phyloP scores from a whole-genome alignment of 2,888 invertebrate species.

The Empis livida region DNA sequence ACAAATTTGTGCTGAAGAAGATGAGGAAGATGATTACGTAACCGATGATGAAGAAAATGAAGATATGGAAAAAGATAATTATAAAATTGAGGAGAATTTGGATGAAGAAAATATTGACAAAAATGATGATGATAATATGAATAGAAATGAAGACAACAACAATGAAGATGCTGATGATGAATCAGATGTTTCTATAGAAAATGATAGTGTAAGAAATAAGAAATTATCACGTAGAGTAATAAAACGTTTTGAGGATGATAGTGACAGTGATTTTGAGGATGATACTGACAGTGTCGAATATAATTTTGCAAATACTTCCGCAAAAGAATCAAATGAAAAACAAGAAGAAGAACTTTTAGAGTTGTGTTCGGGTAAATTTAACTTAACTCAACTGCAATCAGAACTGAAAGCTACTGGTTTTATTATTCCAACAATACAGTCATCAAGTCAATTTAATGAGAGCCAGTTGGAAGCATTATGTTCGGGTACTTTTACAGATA shows the following conservation, averaged over 20 bases:
- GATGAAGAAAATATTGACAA: slow-evolving; percentile 13
- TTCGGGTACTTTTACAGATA: slow-evolving; percentile 41
- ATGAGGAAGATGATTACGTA: slow-evolving; percentile 11
- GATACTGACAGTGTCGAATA: not conserved
- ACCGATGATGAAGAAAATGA: slow-evolving; percentile 37
- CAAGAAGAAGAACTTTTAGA: slow-evolving; percentile 40
- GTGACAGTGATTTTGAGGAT: too few species aligned
- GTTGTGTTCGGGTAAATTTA: slow-evolving; percentile 46
- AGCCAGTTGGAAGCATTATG: slow-evolving; percentile 41
- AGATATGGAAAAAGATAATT: slow-evolving; percentile 19
- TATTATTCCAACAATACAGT: slow-evolving; percentile 8
- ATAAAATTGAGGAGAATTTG: slow-evolving; percentile 15
- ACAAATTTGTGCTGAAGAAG: slow-evolving; percentile 25
- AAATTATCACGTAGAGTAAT: slow-evolving; percentile 24
- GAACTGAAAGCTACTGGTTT: slow-evolving; percentile 19
- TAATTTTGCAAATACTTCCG: not conserved
- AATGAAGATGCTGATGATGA: slow-evolving; percentile 21
- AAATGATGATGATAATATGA: too few species aligned
- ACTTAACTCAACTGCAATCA: slow-evolving; percentile 26
- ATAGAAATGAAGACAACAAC: slow-evolving; percentile 21
- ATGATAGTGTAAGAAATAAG: slow-evolving; percentile 27
- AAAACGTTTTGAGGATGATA: too few species aligned
- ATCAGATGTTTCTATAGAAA: slow-evolving; percentile 16
- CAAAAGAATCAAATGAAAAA: not conserved
- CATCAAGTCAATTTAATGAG: slow-evolving; percentile 21